phyloP scores from a whole-genome alignment of 2,113 vertebrate species.

The Pygoscelis adeliae region DNA sequence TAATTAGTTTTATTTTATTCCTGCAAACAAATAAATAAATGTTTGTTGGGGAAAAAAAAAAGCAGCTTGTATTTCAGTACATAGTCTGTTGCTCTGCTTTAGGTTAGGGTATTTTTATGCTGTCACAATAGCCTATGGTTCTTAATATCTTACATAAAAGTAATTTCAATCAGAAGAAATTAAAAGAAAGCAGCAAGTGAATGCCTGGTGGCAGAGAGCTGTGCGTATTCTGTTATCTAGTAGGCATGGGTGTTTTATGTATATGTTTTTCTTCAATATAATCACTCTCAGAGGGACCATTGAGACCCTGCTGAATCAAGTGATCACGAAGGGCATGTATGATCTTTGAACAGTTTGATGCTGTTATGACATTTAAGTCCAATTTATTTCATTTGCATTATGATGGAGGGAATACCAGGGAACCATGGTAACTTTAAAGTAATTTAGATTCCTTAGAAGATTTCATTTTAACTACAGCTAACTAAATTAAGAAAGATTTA shows the following conservation, averaged over 20 bases:
- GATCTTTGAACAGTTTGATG: neutral
- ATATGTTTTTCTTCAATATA: neutral
- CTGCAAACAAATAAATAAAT: neutral
- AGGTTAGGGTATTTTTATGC: neutral
- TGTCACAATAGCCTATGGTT: neutral
- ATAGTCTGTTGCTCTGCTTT: neutral
- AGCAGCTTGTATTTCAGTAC: neutral
- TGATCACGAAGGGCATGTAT: neutral
- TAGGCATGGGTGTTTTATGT: neutral
- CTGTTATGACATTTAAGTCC: neutral
- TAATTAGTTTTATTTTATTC: neutral
- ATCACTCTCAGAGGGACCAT: neutral
- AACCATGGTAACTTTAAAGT: neutral
- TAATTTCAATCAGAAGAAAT: neutral
- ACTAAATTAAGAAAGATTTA: conserved; percentile 14
- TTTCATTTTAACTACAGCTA: conserved; percentile 3
- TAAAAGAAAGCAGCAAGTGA: neutral
- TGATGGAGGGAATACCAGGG: neutral
- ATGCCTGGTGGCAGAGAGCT: neutral
- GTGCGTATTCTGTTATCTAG: neutral
- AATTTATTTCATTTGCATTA: neutral
- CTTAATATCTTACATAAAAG: neutral
- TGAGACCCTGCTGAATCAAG: neutral
- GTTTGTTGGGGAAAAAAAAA: accelerated
- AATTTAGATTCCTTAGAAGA: neutral